Base-by-base conservation (phyloP, 2,888 invertebrate species). In the Andrena flavipes region DNA sequence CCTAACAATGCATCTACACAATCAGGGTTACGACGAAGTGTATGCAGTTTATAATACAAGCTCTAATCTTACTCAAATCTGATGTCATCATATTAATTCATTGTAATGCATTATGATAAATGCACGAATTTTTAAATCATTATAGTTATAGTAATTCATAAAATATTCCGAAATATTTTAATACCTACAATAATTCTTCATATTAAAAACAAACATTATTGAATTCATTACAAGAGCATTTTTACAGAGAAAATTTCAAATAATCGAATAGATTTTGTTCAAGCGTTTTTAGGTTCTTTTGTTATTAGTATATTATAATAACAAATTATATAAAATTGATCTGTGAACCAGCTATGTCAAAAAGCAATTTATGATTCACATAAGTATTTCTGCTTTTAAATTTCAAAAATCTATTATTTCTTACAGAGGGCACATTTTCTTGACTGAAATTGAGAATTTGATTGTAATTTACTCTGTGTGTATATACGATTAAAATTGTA, bases 61-160 rank as follows among this genome's bases (percentile, higher is more conserved):
- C 10, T 54, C 20, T 42, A 30, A 72, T 56, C 6, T 62, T 23
- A 29, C 16, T 48, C 8, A 29, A 54, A 0, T 65, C 65, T 51
- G 42, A 60, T 49, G n/a, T 42, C 16, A 68, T 33, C 8, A 10
- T 33, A 65, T 68, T 13, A 51, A 65, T 67, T 71, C 20, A 56
- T 74, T 68, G 59, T 0, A 65, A 49, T 70, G 33, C n/a, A n/a
- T n/a, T n/a, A 0, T 20, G n/a, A 56, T n/a, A 56, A 80, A 79
- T 56, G 56, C 49, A 62, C 20, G 7, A 20, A 0, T 23, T 42
- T 30, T 42, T 49, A 8, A 65, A 29, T 74, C 5, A 20, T 29
- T 20, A 35, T 60, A 4, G 7, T 42, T 42, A 65, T n/a, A n/a
- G n/a, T n/a, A n/a, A n/a, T 64, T n/a, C 16, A 48, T 48, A 35